Base-by-base conservation (phyloP, 2,888 invertebrate genomes). In the Nephrotoma appendiculata region DNA sequence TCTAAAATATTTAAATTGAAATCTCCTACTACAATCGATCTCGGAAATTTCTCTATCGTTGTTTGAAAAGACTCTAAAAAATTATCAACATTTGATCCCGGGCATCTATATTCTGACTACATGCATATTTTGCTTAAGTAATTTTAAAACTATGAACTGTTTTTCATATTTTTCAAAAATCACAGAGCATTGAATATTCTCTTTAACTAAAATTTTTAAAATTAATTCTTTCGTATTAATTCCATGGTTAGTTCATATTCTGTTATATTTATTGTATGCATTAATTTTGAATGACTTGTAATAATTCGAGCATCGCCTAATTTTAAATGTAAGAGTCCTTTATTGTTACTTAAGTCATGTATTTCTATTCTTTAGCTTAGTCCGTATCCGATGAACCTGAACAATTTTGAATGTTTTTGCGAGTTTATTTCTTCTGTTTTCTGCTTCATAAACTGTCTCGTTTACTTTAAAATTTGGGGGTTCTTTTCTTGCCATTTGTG, bases 401-500 rank as follows among this genome's bases (percentile, higher is more conserved):
- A 84, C 44, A 84, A 19, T 84, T 7, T 41, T 42, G 84, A 19
- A 12, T 84, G 12, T 31, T 31, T 84, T 84, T 84, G 48, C n/a
- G 11, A 48, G n/a, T 48, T 48, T 48, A 48, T 48, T 48, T 86
- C 86, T 83, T 86, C 86, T 86, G 44, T 87, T 84, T 31, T 87
- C 87, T 6, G 48, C 44, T 86, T 86, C 87, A 45, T 86, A 87
- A 41, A 86, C 41, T 5, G 44, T 57, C n/a, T 83, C 42, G 42
- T 86, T 41, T 86, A 9, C 9, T 42, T 87, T 11, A 19, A 52
- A 85, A 9, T 83, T 12, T 57, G 15, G 31, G 11, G 86, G 86
- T 31, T 86, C 71, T 15, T 71, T 57, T 5, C 87, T n/a, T 44
- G 41, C 2, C 7, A 3, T n/a, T n/a, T n/a, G n/a, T 19, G 57